Base-by-base conservation (phyloP, 2,888 invertebrate genomes). In the Nemotelus pantherinus region DNA sequence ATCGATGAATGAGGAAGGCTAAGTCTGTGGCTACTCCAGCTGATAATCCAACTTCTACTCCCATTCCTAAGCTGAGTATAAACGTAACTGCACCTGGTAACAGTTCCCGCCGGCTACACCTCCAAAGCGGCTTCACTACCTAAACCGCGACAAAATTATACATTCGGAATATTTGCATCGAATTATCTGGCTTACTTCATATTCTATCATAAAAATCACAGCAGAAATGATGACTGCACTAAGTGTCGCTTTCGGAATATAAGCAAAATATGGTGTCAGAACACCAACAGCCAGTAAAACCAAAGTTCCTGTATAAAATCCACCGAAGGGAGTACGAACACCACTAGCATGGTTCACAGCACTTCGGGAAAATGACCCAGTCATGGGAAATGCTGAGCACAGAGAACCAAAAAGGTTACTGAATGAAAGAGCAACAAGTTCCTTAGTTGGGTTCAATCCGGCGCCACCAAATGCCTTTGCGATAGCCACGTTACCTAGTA, bases 271-370 rank as follows among this genome's bases (percentile, higher is more conserved):
- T 0, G 96, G 95, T 1, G 97, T 96, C 43, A 97, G 89, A 50
- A 96, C 89, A 80, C 93, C 93, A n/a, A 97, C 88, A 0, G 97
- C 94, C 77, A 97, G 84, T 2, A 97, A 85, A 9, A 97, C 95
- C 82, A 97, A 88, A 39, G 92, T 87, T 82, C 96, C 94, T 76
- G 96, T 96, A 82, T 93, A 94, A 76, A 95, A 85, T 77, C 96
- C 96, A 50, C 96, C 95, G 80, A 95, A 90, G 10, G 96, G 95
- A 0, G 97, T 97, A 80, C 92, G 92, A 0, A 97, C 97, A 0
- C 97, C 97, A 84, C 96, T 96, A n/a, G 96, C 96, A 83, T 97
- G 95, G 88, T 97, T 97, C 0, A 98, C 96, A 43, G 97, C 97
- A 79, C 96, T 94, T 77, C 95, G 89, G 0, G 95, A 95, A 86